phyloP scores from a whole-genome alignment of 2,888 invertebrate species.

The Melieria crassipennis region DNA sequence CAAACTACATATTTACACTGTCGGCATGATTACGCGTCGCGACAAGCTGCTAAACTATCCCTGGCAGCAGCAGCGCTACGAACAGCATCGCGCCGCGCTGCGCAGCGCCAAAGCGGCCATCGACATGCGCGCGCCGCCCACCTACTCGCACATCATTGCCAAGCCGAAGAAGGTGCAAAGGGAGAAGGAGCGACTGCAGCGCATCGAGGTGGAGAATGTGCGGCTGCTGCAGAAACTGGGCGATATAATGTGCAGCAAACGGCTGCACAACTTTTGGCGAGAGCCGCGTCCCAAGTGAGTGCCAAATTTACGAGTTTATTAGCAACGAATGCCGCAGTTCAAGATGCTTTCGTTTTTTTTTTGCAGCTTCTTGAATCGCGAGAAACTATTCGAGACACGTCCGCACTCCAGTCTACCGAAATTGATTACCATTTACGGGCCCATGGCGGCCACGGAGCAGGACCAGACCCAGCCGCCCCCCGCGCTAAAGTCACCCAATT shows the following conservation, averaged over 20 bases:
- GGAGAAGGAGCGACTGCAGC: constrained; percentile 73
- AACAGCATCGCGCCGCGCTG: constrained; percentile 77
- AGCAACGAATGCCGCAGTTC: neutral
- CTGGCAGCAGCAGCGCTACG: constrained; percentile 76
- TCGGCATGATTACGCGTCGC: constrained; percentile 73
- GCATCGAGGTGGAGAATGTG: constrained; percentile 76
- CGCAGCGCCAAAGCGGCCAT: constrained; percentile 74
- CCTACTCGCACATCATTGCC: constrained; percentile 73
- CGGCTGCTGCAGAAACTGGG: constrained; percentile 74
- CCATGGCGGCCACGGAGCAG: constrained; percentile 20
- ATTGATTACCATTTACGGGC: constrained; percentile 50
- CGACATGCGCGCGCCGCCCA: constrained; percentile 72
- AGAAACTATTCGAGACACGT: constrained; percentile 58
- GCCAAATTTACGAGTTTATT: neutral
- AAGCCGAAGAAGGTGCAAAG: constrained; percentile 77
- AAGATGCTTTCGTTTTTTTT: neutral
- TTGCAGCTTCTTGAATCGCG: constrained; percentile 60
- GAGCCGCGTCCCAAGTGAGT: constrained; percentile 71
- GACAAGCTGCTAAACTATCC: constrained; percentile 77
- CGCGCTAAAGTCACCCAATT: constrained; percentile 20
- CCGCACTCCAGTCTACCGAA: constrained; percentile 54
- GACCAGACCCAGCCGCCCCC: neutral
- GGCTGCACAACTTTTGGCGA: constrained; percentile 76
- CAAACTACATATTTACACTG: neutral
- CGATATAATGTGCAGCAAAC: constrained; percentile 73